Conservation (phyloP, 2,888 invertebrate species). For the Holacanthella duospinosa region DNA sequence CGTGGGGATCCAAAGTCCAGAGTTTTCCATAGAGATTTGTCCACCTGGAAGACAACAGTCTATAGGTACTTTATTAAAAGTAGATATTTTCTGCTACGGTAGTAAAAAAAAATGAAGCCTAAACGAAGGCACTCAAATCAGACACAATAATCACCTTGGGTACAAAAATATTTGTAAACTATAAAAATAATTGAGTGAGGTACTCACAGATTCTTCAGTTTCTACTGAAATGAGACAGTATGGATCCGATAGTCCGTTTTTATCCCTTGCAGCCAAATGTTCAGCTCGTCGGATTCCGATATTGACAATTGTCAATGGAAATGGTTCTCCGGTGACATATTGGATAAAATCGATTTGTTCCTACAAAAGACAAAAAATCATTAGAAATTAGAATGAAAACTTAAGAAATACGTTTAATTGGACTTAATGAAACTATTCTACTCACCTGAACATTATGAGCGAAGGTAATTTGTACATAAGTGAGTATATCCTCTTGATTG, state of each 20-base stretch:
- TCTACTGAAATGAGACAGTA: slow-evolving; percentile 33
- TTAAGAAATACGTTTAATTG: not conserved
- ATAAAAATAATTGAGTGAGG: not conserved
- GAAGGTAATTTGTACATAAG: slow-evolving; percentile 29
- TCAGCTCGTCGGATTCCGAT: slow-evolving; percentile 18
- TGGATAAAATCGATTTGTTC: slow-evolving; percentile 27
- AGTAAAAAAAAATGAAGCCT: not conserved
- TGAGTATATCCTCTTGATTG: slow-evolving; percentile 24
- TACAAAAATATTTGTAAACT: not conserved
- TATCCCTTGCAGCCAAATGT: slow-evolving; percentile 17
- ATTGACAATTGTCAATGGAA: slow-evolving; percentile 30
- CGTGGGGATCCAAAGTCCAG: slow-evolving; percentile 20
- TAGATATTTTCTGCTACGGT: too few species aligned
- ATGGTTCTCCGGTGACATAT: slow-evolving; percentile 31
- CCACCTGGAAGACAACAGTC: slow-evolving; percentile 27
- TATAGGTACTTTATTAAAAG: slow-evolving; percentile 6
- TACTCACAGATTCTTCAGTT: slow-evolving; percentile 25
- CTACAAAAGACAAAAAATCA: slow-evolving; percentile 12
- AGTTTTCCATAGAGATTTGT: slow-evolving; percentile 28
- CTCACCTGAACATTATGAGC: slow-evolving; percentile 19
- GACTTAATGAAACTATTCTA: too few species aligned
- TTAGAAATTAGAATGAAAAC: slow-evolving; percentile 3
- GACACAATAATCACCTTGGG: too few species aligned
- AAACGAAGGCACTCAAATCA: too few species aligned
- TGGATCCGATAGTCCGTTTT: slow-evolving; percentile 18